Base-by-base conservation (phyloP, 1,140 invertebrate genomes). In the Carcinoscorpius rotundicauda region DNA sequence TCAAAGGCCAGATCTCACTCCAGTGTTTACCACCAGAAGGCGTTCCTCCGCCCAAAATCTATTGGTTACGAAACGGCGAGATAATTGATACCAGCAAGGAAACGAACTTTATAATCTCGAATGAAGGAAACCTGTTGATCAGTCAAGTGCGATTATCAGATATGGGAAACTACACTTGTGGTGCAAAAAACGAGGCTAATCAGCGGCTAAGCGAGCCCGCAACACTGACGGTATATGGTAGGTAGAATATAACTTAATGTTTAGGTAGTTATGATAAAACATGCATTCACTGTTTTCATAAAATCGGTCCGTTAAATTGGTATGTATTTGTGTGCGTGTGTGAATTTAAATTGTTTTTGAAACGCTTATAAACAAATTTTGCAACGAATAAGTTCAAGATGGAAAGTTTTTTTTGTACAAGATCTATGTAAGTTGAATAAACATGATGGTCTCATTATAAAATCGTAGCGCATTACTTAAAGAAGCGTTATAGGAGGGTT, bases 101-200 rank as follows among this genome's bases (percentile, higher is more conserved):
- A 60, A 73, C 75, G 4, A 81, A 80, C 66, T 77, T 77, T 66
- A 81, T 81, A 65, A 75, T 81, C 60, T 76, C 80, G 49, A 86
- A 85, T 69, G 91, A 92, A 75, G 91, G 91, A 3, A 88, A 88
- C 73, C 81, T 98, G 50, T 84, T 97, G 6, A 87, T 98, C 65
- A 87, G 88, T 62, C 87, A 94, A 74, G 91, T 92, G 51, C 81
- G 87, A 51, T 81, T 91, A 10, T 82, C 84, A 72, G 91, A 96
- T 76, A 87, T 86, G 75, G 95, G 90, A 62, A 98, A 98, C 82
- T 98, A 97, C 79, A 93, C 89, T 63, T 98, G 95, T 77, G 92
- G 93, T 56, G 94, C 95, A 4, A 88, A 93, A 77, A 98, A 98
- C 76, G 84, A 94, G 51, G 94, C 93, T 1, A 90, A 87, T 10